Evolutionary conservation across 2,797 vertebrate species (phyloP).

Genomic region (Tolypeutes matacus): DNA sequence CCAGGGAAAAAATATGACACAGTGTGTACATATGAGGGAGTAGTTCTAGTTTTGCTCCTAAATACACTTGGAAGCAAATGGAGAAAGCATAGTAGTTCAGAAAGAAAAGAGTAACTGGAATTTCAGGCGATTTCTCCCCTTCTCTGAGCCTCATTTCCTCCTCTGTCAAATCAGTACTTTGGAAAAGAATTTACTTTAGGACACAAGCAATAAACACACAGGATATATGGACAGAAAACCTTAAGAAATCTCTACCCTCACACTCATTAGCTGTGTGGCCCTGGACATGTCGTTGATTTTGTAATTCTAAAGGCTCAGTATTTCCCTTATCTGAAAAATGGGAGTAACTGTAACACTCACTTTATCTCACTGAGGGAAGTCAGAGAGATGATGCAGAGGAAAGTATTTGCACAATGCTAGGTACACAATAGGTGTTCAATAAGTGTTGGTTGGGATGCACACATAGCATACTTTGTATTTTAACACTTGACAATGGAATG

Average conservation of each 20-base stretch:
- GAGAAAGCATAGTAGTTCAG: not conserved
- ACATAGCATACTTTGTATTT: not conserved
- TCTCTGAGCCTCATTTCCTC: not conserved
- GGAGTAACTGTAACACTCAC: not conserved
- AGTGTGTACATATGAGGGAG: not conserved
- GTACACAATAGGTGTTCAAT: not conserved
- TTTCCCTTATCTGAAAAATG: not conserved
- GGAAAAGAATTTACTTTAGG: not conserved
- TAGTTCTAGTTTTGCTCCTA: slow-evolving; percentile 9
- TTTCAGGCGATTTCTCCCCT: not conserved
- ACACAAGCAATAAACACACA: not conserved
- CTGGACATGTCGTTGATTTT: not conserved
- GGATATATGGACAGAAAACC: not conserved
- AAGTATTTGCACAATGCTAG: not conserved
- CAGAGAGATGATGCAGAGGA: not conserved
- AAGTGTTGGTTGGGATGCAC: not conserved
- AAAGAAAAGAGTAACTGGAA: not conserved
- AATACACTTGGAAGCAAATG: slow-evolving; percentile 6
- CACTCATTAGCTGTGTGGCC: not conserved
- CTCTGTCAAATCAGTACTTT: not conserved
- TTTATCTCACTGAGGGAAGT: not conserved
- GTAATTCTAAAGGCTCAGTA: not conserved
- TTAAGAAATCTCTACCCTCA: not conserved
- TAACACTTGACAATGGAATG: not conserved
- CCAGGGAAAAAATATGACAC: not conserved